Conservation (phyloP, 2,797 vertebrate genomes). For the Muraenolepis orangiensis region DNA sequence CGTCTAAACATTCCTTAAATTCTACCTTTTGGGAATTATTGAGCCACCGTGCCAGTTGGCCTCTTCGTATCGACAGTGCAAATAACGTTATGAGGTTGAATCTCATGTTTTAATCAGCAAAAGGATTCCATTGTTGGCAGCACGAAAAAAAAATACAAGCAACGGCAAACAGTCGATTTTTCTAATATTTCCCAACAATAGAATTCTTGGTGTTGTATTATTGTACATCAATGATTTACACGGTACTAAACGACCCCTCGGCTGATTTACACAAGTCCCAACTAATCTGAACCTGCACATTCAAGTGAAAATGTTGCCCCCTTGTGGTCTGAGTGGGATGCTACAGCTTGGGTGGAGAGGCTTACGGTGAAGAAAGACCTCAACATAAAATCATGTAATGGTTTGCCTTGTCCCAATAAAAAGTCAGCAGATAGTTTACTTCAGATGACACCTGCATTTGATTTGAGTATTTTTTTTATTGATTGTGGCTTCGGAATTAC, state of each 20-base stretch:
- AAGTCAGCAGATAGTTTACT: neutral
- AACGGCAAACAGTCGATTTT: conserved; percentile 9
- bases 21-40: conserved; percentile 51
- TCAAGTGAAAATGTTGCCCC: conserved; percentile 58
- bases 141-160: conserved; percentile 2
- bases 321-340: conserved; percentile 50
- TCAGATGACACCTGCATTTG: neutral
- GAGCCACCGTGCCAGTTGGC: conserved; percentile 35
- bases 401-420: neutral
- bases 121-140: conserved; percentile 7
- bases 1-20: neutral
- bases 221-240: conserved; percentile 11
- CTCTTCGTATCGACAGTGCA: conserved; percentile 45
- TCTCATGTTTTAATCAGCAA: conserved; percentile 45
- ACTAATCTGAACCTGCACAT: neutral
- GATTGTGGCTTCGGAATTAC: neutral
- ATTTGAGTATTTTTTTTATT: neutral
- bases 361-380: neutral
- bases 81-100: conserved; percentile 44
- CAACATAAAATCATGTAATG: neutral
- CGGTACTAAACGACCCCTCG: neutral
- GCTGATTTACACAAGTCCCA: neutral
- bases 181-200: conserved; percentile 33
- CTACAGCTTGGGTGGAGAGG: conserved; percentile 1
- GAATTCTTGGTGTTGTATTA: conserved; percentile 6